Percentiles rank a stretch among this genome's conserved stretches.
These are phyloP conservation scores for Tenodera sinensis DNA, from an alignment of 2,888 invertebrate species.

Conservation along the genomic window DNA sequence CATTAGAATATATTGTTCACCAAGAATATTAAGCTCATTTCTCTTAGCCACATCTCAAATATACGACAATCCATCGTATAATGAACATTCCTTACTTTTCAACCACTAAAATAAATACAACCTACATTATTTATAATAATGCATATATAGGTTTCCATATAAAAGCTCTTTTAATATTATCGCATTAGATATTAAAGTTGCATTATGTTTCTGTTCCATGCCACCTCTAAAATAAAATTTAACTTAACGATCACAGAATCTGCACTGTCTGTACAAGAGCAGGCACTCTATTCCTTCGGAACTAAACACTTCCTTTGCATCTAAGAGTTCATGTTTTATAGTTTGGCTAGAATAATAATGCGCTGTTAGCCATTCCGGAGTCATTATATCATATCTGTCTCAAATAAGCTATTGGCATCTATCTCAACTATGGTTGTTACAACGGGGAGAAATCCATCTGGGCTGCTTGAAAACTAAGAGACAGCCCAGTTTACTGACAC, in stretches of 20 bases:
- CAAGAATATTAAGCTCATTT: constrained; percentile 12
- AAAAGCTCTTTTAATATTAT: background rate
- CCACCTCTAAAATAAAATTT: background rate
- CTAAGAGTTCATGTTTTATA: background rate
- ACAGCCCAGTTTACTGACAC: background rate
- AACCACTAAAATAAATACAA: background rate
- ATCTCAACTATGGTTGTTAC: background rate
- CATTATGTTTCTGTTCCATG: background rate
- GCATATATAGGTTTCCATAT: background rate
- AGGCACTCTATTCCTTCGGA: background rate
- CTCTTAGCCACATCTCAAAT: background rate
- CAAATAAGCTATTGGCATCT: background rate
- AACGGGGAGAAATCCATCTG: background rate
- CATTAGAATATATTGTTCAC: background rate
- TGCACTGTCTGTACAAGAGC: background rate
- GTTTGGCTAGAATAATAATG: too few species aligned
- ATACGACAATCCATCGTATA: background rate
- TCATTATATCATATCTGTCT: background rate
- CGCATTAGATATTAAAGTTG: background rate
- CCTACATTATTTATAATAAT: background rate
- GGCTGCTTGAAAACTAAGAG: background rate
- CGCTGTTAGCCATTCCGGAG: background rate
- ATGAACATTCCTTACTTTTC: background rate
- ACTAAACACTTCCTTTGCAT: background rate
- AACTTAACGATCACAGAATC: background rate